Evolutionary conservation across 2,797 vertebrate species (phyloP), one percentile per base, ranked within the genome.

Genomic region (Aselliscus stoliczkanus): DNA sequence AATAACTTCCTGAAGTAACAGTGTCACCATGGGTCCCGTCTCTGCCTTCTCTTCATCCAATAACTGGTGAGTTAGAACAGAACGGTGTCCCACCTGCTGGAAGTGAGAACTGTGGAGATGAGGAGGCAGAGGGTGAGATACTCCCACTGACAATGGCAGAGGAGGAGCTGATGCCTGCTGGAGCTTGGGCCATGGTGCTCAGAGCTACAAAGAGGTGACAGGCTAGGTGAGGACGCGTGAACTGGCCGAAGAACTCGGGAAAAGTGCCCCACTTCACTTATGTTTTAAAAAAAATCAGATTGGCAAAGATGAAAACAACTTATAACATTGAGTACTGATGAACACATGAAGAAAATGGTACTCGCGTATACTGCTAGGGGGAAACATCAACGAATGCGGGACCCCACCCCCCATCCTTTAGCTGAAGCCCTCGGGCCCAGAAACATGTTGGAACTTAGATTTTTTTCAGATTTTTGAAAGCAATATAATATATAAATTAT

Each of bases 301-400:
- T 14, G 37, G 56, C 29, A 58, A 87, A 75, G 50, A 77, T 79
- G n/a, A 83, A 94, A 91, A 23, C 39, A 44, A 47, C 0, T 29
- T 44, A 18, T 12, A 73, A 27, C 47, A 64, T 2, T 0, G 31
- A 56, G 11, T 2, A 2, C 2, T 4, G 4, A 62, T 8, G 56
- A 44, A 31, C 65, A 23, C 15, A 1, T 4, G 21, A 64, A 72
- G 69, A 62, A 89, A 54, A 75, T 6, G 52, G 2, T 11, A 14
- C 29, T 18, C 29, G 42, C 8, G 0, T 4, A 14, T 9, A 6
- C 5, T 34, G 9, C 37, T 2, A 0, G 64, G n/a, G 34, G n/a
- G 44, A 10, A 58, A 44, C 23, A 0, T 9, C 27, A 29, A 42
- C 17, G 10, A 34, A 44, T 50, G 4, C 50, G 2, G n/a, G 29